Percentiles rank a stretch among this genome's conserved stretches.
phyloP scores from a whole-genome alignment of 2,888 invertebrate genomes.

The Didymodactylos carnosus region DNA sequence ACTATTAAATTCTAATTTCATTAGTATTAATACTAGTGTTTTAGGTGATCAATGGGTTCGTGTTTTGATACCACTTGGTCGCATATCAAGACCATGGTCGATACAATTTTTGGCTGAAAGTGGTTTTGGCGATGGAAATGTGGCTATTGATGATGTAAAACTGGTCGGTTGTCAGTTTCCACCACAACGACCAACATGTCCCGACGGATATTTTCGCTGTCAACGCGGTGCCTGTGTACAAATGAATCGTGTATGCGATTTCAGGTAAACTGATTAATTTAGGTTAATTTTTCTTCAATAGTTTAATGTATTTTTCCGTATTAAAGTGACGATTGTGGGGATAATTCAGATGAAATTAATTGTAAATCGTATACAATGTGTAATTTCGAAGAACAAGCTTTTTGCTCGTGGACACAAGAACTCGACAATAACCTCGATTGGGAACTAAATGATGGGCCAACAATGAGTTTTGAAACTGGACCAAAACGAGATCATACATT shows the following conservation, averaged over 20 bases:
- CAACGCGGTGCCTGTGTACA: conserved; percentile 21
- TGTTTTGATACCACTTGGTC: neutral
- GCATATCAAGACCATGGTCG: neutral
- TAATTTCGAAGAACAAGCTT: conserved; percentile 14
- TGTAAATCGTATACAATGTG: conserved; percentile 4
- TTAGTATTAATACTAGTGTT: no score
- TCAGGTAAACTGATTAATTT: neutral
- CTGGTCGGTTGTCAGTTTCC: conserved; percentile 18
- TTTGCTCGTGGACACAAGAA: conserved; percentile 14
- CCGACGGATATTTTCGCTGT: conserved; percentile 20
- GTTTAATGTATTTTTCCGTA: no score
- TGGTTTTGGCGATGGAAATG: neutral
- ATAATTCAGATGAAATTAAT: conserved; percentile 1
- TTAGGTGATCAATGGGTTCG: neutral
- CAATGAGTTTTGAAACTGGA: conserved; percentile 20
- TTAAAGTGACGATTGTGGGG: conserved; percentile 12
- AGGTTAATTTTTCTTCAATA: no score
- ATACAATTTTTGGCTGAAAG: neutral
- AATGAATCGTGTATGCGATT: conserved; percentile 6
- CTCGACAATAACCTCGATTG: conserved; percentile 19
- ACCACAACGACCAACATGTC: conserved; percentile 18
- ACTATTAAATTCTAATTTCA: no score
- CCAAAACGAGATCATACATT: no score
- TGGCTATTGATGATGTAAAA: conserved; percentile 4
- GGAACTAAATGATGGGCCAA: conserved; percentile 21